Evolutionary conservation across 2,888 invertebrate genomes (phyloP).

Genomic region (Geophilus truncorum): DNA sequence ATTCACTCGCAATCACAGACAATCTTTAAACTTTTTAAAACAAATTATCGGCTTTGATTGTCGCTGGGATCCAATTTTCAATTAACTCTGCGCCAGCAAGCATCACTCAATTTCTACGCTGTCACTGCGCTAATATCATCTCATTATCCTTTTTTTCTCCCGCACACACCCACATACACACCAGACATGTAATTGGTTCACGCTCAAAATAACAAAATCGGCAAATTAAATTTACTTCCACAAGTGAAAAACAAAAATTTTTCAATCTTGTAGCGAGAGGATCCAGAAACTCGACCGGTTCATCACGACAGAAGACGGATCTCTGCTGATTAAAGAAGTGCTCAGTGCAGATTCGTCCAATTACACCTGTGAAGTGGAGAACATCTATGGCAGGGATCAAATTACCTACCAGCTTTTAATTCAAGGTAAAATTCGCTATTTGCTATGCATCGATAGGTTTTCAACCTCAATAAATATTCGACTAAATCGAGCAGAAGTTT

Average conservation of each 20-base stretch:
- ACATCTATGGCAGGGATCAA: conserved; percentile 36
- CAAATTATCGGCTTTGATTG: background rate
- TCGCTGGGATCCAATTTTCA: background rate
- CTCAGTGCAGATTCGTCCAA: conserved; percentile 35
- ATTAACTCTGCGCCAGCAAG: background rate
- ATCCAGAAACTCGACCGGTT: conserved; percentile 17
- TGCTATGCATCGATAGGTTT: background rate
- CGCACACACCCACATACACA: background rate
- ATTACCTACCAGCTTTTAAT: conserved; percentile 34
- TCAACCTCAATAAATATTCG: background rate
- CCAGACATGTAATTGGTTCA: background rate
- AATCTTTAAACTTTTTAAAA: background rate
- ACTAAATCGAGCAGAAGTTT: background rate
- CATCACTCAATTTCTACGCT: background rate
- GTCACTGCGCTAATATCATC: background rate
- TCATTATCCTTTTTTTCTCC: background rate
- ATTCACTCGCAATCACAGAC: background rate
- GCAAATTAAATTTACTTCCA: background rate
- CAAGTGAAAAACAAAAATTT: background rate
- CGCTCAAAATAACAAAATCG: background rate
- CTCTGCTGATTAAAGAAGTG: conserved; percentile 33
- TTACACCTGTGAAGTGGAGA: conserved; percentile 37
- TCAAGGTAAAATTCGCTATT: conserved; percentile 35
- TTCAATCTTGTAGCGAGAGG: background rate
- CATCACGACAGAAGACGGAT: conserved; percentile 31